Base-by-base conservation (phyloP, 2,888 invertebrate species). In the Eristalis intricaria region DNA sequence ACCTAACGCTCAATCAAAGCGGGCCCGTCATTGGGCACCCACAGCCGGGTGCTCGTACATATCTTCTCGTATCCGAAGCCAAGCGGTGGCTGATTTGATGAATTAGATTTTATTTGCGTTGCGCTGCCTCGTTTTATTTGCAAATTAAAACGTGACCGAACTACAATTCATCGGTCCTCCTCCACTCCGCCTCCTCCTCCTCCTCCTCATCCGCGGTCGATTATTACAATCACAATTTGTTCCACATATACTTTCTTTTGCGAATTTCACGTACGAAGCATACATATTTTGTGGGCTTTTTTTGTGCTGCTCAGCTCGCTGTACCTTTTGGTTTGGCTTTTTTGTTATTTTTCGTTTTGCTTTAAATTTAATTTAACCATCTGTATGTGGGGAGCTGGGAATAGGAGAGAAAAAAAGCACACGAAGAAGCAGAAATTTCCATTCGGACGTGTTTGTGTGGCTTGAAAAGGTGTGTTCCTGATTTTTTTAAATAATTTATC, bases 91-190 rank as follows among this genome's bases (percentile, higher is more conserved):
- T 35, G 35, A 63, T 80, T 76, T 80, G 71, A 85, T 40, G 40
- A 76, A 68, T 85, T 60, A 69, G 58, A 80, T 66, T 85, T 77
- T 71, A 82, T 82, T 82, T 65, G 69, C 82, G 69, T 82, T 76
- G 60, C 60, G 70, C 35, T 82, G 58, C 70, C 64, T 76, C 32
- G 73, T 76, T 76, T 71, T 69, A 69, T 69, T 85, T 77, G 73
- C 73, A 77, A 85, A 82, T 86, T 65, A 69, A 82, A 82, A 86
- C 85, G 85, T 86, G 85, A 86, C 77, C 61, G 69, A 82, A 86
- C 69, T 86, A 70, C 77, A 15, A 68, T 77, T 61, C 69, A 32
- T n/a, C 66, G 50, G 74, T 74, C 50, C n/a, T 66, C 65, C 38
- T 78, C 35, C 32, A 38, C n/a, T 66, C 65, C 38, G 74, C 35